A percentile compares a stretch with the other conserved stretches of the same genome.
These are phyloP conservation scores for Emesis furor DNA, from an alignment of 2,888 invertebrate genomes.

Conservation along the genomic window DNA sequence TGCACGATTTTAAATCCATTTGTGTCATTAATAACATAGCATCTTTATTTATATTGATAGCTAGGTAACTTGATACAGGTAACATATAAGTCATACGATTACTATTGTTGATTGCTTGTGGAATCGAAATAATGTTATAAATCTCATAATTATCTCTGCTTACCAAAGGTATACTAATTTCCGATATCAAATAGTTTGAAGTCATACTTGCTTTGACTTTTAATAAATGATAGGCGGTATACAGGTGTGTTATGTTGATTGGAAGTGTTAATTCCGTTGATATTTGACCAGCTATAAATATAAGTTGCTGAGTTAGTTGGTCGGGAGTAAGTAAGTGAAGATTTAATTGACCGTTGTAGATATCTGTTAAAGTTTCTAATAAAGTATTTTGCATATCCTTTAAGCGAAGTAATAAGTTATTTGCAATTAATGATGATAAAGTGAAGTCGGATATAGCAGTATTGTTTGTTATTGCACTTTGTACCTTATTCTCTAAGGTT, in stretches of 20 bases:
- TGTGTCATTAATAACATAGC: conserved; percentile 42
- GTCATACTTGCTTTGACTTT: conserved; percentile 36
- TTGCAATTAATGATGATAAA: no score
- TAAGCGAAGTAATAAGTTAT: background rate
- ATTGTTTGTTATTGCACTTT: no score
- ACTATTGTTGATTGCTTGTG: background rate
- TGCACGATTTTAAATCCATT: conserved; percentile 38
- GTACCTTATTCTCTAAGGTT: no score
- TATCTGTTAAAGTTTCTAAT: background rate
- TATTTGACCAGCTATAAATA: background rate
- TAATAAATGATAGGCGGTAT: background rate
- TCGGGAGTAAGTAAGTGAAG: background rate
- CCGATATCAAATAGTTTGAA: conserved; percentile 56
- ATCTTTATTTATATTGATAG: conserved; percentile 35
- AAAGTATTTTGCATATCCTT: background rate
- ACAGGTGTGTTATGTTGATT: background rate
- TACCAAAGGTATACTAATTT: conserved; percentile 58
- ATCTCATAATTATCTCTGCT: conserved; percentile 57
- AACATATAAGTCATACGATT: background rate
- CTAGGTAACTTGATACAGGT: background rate
- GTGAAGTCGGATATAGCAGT: no score
- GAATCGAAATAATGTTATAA: conserved; percentile 40
- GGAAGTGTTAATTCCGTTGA: background rate
- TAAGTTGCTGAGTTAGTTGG: background rate
- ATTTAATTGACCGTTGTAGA: background rate